Evolutionary conservation across 2,888 invertebrate genomes (phyloP).

Genomic region (Volucella zonaria): DNA sequence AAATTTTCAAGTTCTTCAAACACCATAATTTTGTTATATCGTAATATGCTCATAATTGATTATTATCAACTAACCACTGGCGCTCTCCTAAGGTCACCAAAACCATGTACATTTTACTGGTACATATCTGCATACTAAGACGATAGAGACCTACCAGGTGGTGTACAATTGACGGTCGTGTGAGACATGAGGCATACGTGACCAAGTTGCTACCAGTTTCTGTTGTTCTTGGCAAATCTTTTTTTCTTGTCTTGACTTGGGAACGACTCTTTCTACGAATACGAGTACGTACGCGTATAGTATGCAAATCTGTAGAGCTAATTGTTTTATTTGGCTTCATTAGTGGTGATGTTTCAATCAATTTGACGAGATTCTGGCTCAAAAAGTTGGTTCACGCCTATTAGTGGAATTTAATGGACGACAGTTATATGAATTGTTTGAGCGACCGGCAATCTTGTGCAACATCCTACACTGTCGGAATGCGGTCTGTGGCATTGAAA

Average conservation of each 20-base stretch:
- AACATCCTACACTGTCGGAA: slow-evolving; percentile 70
- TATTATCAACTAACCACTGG: slow-evolving; percentile 56
- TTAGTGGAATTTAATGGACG: slow-evolving; percentile 60
- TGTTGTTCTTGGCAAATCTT: slow-evolving; percentile 60
- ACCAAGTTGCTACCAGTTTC: slow-evolving; percentile 67
- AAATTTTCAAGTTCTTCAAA: slow-evolving; percentile 49
- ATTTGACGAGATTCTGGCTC: slow-evolving; percentile 10
- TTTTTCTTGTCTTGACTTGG: slow-evolving; percentile 25
- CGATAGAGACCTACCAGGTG: slow-evolving; percentile 22
- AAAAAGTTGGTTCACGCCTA: slow-evolving; percentile 42
- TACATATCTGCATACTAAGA: slow-evolving; percentile 29
- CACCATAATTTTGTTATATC: slow-evolving; percentile 35
- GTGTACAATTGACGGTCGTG: not conserved
- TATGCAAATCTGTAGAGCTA: too few relatives aligned
- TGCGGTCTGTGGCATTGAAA: slow-evolving; percentile 67
- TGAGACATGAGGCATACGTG: slow-evolving; percentile 53
- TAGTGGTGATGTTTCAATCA: slow-evolving; percentile 28
- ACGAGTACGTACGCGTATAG: not conserved
- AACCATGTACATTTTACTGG: slow-evolving; percentile 36
- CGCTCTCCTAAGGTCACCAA: slow-evolving; percentile 57
- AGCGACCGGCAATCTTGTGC: slow-evolving; percentile 42
- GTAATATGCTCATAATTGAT: slow-evolving; percentile 64
- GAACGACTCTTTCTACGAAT: not conserved
- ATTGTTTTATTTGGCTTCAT: not conserved
- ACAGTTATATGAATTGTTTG: slow-evolving; percentile 11